Percentiles rank a stretch among this genome's conserved stretches.
These are phyloP conservation scores for Herpailurus yagouaroundi DNA, from an alignment of 2,113 vertebrate genomes.

Conservation along the genomic window DNA sequence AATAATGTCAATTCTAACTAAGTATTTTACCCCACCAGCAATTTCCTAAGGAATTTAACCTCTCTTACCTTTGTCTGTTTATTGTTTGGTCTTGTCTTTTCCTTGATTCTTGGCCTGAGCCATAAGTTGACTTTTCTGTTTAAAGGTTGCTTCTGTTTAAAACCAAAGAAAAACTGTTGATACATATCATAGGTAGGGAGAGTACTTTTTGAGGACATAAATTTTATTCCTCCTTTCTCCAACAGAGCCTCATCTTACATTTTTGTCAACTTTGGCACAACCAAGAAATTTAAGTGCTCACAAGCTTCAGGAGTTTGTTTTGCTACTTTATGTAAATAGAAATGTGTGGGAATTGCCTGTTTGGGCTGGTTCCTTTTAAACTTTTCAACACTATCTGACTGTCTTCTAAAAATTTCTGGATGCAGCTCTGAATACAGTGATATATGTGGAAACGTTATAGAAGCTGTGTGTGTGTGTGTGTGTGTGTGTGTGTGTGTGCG, in stretches of 20 bases:
- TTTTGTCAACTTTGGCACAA: conserved; percentile 68
- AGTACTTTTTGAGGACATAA: background rate
- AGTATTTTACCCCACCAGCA: background rate
- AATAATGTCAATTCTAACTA: background rate
- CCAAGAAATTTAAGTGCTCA: conserved; percentile 50
- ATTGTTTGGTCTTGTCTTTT: background rate
- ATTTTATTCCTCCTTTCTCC: background rate
- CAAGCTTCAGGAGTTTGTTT: conserved; percentile 51
- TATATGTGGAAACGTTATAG: background rate
- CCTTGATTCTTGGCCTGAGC: conserved; percentile 29
- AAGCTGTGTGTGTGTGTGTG: background rate
- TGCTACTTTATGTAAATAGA: conserved; percentile 56
- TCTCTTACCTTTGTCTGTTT: background rate
- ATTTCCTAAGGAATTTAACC: background rate
- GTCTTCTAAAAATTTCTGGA: conserved; percentile 33
- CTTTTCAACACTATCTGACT: conserved; percentile 42
- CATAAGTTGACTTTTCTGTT: conserved; percentile 49
- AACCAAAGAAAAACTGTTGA: background rate
- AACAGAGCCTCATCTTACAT: conserved; percentile 37
- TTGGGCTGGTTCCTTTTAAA: conserved; percentile 45
- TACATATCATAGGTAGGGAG: background rate
- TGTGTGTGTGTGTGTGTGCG: background rate
- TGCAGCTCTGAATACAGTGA: background rate
- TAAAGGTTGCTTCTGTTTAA: conserved; percentile 42
- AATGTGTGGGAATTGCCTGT: background rate